A percentile compares a stretch with the other conserved stretches of the same genome.
These are phyloP conservation scores for Entomobrya proxima DNA, from an alignment of 2,888 invertebrate species.

Conservation along the genomic window DNA sequence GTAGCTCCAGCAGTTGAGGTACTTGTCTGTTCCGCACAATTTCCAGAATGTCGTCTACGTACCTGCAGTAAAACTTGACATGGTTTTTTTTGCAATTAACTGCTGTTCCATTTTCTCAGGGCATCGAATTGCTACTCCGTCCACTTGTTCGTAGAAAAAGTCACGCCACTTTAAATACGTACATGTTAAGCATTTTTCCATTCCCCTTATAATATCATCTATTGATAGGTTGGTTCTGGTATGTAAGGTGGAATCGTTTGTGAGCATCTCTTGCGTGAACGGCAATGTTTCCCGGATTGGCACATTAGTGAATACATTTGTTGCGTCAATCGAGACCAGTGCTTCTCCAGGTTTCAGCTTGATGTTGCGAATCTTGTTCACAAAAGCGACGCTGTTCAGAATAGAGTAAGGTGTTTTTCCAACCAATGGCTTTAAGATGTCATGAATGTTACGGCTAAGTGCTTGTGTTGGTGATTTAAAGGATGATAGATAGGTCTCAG, in stretches of 20 bases:
- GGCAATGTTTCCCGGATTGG: neutral
- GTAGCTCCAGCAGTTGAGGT: neutral
- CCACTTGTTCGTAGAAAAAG: neutral
- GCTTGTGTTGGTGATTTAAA: no score
- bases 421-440: no score
- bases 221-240: neutral
- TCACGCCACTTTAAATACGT: neutral
- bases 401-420: no score
- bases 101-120: conserved; percentile 8
- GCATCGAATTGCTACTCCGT: conserved; percentile 25
- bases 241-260: neutral
- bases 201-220: neutral
- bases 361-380: no score
- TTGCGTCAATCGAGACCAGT: neutral
- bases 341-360: neutral
- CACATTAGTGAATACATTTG: neutral
- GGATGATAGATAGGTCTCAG: no score
- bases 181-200: neutral
- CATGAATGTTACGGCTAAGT: no score
- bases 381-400: no score
- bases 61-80: conserved; percentile 40
- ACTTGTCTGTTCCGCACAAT: neutral
- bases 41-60: conserved; percentile 52
- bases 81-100: neutral
- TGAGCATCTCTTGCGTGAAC: neutral